Evolutionary conservation across 2,113 vertebrate genomes (phyloP).

Genomic region (Pleuronectes platessa): DNA sequence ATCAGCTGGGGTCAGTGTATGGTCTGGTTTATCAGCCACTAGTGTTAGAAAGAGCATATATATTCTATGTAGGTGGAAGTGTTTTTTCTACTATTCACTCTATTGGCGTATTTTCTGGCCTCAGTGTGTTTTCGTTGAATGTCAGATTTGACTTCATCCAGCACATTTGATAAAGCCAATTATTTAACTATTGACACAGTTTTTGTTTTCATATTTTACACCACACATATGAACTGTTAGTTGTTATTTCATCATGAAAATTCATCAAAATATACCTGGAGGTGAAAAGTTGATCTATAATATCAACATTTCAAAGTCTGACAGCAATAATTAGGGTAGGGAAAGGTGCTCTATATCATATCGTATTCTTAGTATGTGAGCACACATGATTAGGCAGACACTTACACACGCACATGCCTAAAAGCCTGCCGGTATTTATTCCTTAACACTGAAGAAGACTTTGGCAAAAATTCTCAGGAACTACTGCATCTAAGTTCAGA

Average conservation of each 20-base stretch:
- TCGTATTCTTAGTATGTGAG: neutral
- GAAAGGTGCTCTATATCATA: neutral
- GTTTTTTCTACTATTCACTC: no score
- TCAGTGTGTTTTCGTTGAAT: neutral
- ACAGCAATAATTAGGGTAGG: neutral
- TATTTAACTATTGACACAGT: neutral
- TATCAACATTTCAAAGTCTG: neutral
- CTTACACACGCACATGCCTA: neutral
- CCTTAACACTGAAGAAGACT: neutral
- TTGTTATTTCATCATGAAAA: neutral
- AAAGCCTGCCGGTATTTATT: neutral
- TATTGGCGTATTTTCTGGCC: no score
- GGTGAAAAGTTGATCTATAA: neutral
- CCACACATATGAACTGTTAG: neutral
- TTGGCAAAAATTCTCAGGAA: neutral
- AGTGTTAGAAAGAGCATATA: neutral
- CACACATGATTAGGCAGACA: neutral
- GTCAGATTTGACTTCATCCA: neutral
- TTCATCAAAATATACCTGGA: neutral
- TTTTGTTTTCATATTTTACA: slow-evolving; percentile 13
- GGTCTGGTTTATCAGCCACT: neutral
- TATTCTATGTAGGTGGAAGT: neutral
- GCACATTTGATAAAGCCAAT: neutral
- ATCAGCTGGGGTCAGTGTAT: neutral
- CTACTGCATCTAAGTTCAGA: neutral